Percentiles rank a stretch among this genome's conserved stretches.
Evolutionary conservation across 1,140 invertebrate species (phyloP).

Genomic region (Eciton burchellii): DNA sequence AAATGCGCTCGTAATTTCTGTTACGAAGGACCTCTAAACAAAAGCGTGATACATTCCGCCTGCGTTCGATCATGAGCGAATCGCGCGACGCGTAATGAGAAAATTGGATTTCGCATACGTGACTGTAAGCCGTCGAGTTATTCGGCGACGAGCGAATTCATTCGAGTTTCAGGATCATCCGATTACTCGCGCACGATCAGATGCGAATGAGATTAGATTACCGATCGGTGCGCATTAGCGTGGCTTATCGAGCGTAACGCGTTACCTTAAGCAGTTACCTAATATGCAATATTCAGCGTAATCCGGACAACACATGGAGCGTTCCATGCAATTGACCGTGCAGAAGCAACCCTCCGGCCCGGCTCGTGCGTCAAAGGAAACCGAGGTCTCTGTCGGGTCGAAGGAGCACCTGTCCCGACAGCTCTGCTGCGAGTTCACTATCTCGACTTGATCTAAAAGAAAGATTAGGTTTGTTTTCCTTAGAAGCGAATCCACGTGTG

Average conservation of each 20-base stretch:
- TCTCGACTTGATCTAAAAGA: conserved; percentile 82
- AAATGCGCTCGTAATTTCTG: no score
- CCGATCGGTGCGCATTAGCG: neutral
- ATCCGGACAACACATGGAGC: conserved; percentile 84
- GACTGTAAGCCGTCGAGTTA: no score
- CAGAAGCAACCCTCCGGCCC: conserved; percentile 81
- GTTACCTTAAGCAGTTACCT: conserved; percentile 74
- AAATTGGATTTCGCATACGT: no score
- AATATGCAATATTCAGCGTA: conserved; percentile 83
- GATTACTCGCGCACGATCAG: neutral
- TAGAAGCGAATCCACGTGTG: no score
- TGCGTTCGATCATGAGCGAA: no score
- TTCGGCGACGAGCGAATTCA: no score
- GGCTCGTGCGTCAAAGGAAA: conserved; percentile 44
- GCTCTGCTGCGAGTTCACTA: conserved; percentile 79
- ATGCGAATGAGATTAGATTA: neutral
- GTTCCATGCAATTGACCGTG: conserved; percentile 82
- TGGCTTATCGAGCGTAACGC: neutral
- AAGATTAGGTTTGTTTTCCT: neutral
- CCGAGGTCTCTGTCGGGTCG: conserved; percentile 15
- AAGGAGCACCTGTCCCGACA: conserved; percentile 81
- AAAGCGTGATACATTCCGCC: no score
- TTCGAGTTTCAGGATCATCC: neutral
- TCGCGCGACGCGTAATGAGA: no score
- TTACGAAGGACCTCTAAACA: no score